Base-by-base conservation (phyloP, 2,113 vertebrate genomes). In the Sceloporus tristichus region DNA sequence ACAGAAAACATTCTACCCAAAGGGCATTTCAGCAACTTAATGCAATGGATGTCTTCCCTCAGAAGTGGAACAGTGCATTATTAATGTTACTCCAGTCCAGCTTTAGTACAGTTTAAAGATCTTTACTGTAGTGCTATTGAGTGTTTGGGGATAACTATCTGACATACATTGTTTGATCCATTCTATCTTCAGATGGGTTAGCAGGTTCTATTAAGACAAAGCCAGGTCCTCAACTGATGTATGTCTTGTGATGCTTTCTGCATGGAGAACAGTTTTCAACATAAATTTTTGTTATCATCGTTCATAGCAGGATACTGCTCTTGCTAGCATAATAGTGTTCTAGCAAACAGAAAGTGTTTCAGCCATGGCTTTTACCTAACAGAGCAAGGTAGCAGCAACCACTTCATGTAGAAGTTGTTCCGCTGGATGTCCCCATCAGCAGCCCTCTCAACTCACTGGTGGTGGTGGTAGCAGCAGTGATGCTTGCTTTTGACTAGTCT, bases 1-100 rank as follows among this genome's bases (percentile, higher is more conserved):
- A 59, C 11, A 84, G 27, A 19, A 78, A 74, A 0, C 0, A 3
- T 2, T 94, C 89, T 94, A 92, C 93, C 91, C 92, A 86, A 53
- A 78, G 91, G 93, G 91, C 94, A 92, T 85, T 23, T 48, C 38
- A 75, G 27, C 79, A 90, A 91, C 88, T 79, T 93, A 29, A 93
- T 75, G 65, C 92, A 59, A 9, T 78, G 85, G 90, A 77, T 87
- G 90, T 74, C 4, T 8, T 83, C 42, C 23, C 25, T 68, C 53
- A 25, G 91, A 84, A 91, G 65, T 5, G 86, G 92, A 82, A 87
- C 0, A 0, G 73, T n/a, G 86, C 0, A 53, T 83, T 78, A 71
- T 8, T 87, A 84, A 77, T 0, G 70, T 90, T 81, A 87, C 80
- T 53, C n/a, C 11, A 38, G 10, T 68, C 75, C 78, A 78, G 80